Base-by-base conservation (phyloP, 2,888 invertebrate genomes). In the Silvanus unidentatus region DNA sequence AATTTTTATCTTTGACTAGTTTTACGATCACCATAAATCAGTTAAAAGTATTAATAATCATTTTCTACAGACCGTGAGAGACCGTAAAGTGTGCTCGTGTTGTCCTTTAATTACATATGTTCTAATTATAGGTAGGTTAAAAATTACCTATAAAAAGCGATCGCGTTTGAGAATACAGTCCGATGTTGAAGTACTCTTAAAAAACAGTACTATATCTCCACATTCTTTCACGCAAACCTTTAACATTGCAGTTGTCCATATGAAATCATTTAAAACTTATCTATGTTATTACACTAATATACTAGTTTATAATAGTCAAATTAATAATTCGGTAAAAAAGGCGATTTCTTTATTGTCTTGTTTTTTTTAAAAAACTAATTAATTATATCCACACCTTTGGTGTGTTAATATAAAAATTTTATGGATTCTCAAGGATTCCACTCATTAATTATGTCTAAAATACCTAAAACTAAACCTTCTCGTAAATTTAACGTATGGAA, bases 111-210 rank as follows among this genome's bases (percentile, higher is more conserved):
- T 61, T 62, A 63, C 55, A 57, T 57, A 55, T 52, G 59, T 56
- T 61, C 62, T 63, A 64, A 64, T 64, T 64, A 62, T 62, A 57
- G 58, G 53, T 59, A n/a, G n/a, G n/a, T n/a, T n/a, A 55, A 55
- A 58, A 62, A 64, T 63, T 61, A 60, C 59, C 57, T 54, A 62
- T 60, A 58, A 64, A 62, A 59, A 62, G 54, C 55, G 57, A 63
- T 64, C 62, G 63, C 60, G 64, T 63, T 61, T 59, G 58, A 56
- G 56, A 54, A 57, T 61, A 61, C 54, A 54, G 58, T 54, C 55
- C 57, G 41, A 22, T 5, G 11, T 16, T 6, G 53, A 53, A 53
- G 53, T 48, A 51, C 50, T 48, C 51, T 50, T 55, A 55, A 54
- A 58, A 57, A 59, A 55, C 59, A 49, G 58, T 57, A 60, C 60